These are phyloP conservation scores for Dipodomys stephensi DNA, from an alignment of 2,113 vertebrate species.

Conservation along the genomic window DNA sequence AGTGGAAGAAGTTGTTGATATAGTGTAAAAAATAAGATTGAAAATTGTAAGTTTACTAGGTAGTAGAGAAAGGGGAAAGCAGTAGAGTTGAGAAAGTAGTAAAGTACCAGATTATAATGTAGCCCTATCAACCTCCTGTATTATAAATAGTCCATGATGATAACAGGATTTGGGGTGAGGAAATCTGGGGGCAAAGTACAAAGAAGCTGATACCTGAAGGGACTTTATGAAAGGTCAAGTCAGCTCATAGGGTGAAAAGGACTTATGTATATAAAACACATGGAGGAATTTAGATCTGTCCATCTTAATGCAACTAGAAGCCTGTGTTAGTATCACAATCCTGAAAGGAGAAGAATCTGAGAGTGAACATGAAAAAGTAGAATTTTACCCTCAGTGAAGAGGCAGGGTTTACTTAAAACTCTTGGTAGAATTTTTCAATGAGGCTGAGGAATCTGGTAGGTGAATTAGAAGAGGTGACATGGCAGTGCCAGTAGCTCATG, in stretches of 20 bases:
- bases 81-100: not conserved
- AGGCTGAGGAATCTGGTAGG: not conserved
- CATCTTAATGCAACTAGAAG: not conserved
- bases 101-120: not conserved
- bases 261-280: not conserved
- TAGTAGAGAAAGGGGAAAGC: not conserved
- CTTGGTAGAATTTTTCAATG: not conserved
- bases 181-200: conserved; percentile 19
- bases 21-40: not conserved
- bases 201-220: not conserved
- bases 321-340: not conserved
- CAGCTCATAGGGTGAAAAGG: not conserved
- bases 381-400: not conserved
- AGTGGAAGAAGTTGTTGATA: not conserved
- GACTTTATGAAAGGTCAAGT: not conserved
- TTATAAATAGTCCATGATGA: not conserved
- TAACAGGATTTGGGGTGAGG: not conserved
- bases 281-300: not conserved
- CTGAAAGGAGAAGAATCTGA: not conserved
- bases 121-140: not conserved
- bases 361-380: not conserved
- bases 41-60: not conserved
- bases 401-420: not conserved
- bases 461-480: not conserved
- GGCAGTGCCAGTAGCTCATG: too few relatives aligned